Base-by-base conservation (phyloP, 1,140 invertebrate species). In the Neocloeon triangulifer region DNA sequence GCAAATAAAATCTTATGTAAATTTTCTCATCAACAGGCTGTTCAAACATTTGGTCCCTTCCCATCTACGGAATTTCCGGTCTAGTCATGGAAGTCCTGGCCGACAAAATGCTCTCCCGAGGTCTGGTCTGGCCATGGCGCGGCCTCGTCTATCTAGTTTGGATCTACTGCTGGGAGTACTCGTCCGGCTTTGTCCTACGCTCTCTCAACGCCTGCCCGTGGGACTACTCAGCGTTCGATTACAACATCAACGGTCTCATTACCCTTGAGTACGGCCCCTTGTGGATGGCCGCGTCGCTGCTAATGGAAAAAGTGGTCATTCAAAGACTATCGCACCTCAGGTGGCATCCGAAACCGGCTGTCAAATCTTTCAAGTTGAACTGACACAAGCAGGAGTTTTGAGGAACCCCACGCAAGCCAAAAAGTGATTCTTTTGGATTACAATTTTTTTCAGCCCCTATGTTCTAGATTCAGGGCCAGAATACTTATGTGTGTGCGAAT, bases 241-340 rank as follows among this genome's bases (percentile, higher is more conserved):
- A 52, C 37, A 54, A 62, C 39, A 48, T 62, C 28, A 51, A 51
- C 44, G 60, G 60, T 1, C 43, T 64, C 14, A 49, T 64, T 18
- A 62, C 60, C 6, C 38, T 62, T 6, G 61, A 64, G 39, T 64
- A 62, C 43, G 53, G 55, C 16, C 60, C 61, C 2, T 41, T 62
- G 13, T 64, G 61, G 61, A 58, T 46, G 39, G 10, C 56, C 3
- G 52, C 45, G 6, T 41, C 44, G 22, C 36, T 61, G 8, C 28
- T 56, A 18, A 33, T 42, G 8, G 59, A 61, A 36, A 38, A 46
- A 20, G 19, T 58, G 14, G 30, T 58, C 2, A 50, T 59, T 8
- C 41, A 41, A n/a, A 48, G 52, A 31, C 42, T 51, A 12, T 39
- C 47, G 17, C 39, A 41, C 14, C 40, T 58, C 17, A 46, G 47